Base-by-base conservation (phyloP, 2,113 vertebrate genomes). In the Corythoichthys intestinalis region DNA sequence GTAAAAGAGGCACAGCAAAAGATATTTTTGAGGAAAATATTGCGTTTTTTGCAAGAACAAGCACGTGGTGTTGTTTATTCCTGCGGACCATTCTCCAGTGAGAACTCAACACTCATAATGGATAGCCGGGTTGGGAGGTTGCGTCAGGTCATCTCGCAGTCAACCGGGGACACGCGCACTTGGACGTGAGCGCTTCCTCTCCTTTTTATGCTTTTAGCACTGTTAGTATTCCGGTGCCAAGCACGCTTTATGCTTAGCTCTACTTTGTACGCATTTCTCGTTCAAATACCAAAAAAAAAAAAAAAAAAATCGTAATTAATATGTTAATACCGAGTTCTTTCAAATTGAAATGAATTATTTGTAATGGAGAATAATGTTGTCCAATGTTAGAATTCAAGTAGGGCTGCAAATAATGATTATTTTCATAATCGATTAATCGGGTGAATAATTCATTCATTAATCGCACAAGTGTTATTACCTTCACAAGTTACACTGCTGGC, bases 131-230 rank as follows among this genome's bases (percentile, higher is more conserved):
- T 50, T 49, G 61, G 63, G 9, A 53, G 72, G 70, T 71, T 74
- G 74, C 76, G 57, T 34, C 34, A 80, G 81, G 86, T 85, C 77
- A 84, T 35, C 59, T 41, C 13, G 56, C 56, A 71, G 70, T 80
- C 70, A 66, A 10, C 3, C 20, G 44, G 20, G 10, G 7, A 56
- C 71, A 67, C 44, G 35, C 13, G 7, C 1, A 14, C 4, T 17
- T 14, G 46, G 7, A 53, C 34, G 49, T 59, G 12, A 38, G 57
- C 7, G 15, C 58, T 39, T 37, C 5, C 17, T 38, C 15, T 60
- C 7, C n/a, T 20, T n/a, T 49, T 52, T 52, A 52, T 52, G 49
- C 17, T 52, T 52, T 52, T 4, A 52, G 15, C 49, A 52, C n/a
- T 17, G 15, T n/a, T 52, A 17, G 3, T 12, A 14, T 49, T 49